Conservation (phyloP, 2,888 invertebrate genomes). For the Thysanoteuthis rhombus region DNA sequence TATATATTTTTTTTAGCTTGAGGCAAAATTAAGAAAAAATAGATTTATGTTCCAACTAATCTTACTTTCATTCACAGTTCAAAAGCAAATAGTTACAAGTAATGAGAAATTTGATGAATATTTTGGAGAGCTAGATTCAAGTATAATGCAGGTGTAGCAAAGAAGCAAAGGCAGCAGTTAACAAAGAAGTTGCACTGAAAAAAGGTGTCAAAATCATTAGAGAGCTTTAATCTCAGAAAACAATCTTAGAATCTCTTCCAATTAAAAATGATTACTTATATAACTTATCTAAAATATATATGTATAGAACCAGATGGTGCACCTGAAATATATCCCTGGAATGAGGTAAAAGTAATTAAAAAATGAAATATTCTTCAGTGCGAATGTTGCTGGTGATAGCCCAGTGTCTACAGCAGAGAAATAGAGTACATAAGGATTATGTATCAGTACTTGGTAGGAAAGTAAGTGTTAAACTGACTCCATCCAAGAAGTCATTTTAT, state of each 20-base stretch:
- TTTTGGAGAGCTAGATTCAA: background rate
- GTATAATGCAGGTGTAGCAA: background rate
- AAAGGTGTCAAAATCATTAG: conserved; percentile 1
- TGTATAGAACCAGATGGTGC: background rate
- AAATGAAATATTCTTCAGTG: background rate
- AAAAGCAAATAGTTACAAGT: background rate
- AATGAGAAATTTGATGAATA: conserved; percentile 12
- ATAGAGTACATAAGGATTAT: background rate
- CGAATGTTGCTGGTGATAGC: background rate
- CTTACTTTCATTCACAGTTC: background rate
- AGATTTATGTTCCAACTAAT: background rate
- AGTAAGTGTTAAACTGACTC: background rate
- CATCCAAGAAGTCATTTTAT: background rate
- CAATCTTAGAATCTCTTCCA: background rate
- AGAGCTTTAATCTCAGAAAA: background rate
- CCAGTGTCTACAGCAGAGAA: background rate
- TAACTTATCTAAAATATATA: background rate
- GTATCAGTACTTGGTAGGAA: background rate
- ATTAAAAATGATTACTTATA: background rate
- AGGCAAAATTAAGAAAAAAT: background rate
- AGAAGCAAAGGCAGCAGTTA: background rate
- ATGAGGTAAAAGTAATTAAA: background rate
- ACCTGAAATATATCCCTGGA: background rate
- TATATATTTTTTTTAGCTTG: background rate
- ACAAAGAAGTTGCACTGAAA: background rate